These are phyloP conservation scores for Perca flavescens DNA, from an alignment of 2,113 vertebrate species.

Conservation along the genomic window DNA sequence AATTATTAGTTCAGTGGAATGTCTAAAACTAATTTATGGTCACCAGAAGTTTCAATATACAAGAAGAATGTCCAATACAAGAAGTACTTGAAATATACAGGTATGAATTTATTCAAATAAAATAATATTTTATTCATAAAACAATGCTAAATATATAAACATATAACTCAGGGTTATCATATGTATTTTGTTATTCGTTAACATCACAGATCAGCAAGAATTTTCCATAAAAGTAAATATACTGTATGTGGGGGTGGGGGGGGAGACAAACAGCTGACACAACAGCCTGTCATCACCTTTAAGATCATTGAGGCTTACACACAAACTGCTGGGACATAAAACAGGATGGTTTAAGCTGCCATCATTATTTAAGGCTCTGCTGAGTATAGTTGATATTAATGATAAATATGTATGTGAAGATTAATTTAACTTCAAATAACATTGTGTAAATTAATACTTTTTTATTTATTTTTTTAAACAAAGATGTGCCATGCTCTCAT, in stretches of 20 bases:
- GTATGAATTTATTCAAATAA: constrained; percentile 82
- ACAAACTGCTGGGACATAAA: constrained; percentile 6
- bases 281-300: not conserved
- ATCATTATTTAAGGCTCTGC: constrained; percentile 53
- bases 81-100: constrained; percentile 2
- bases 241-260: constrained; percentile 7
- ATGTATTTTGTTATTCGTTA: constrained; percentile 71
- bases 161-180: constrained; percentile 62
- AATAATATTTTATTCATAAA: constrained; percentile 65
- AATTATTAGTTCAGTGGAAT: not conserved
- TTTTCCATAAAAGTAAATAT: constrained; percentile 69
- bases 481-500: constrained; percentile 32
- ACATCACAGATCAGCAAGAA: constrained; percentile 68
- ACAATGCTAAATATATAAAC: constrained; percentile 74
- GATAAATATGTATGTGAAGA: not conserved
- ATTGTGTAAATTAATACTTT: constrained; percentile 7
- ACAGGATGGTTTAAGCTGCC: constrained; percentile 40
- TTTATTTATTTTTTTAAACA: not conserved
- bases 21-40: not conserved
- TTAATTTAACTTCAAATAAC: constrained; percentile 19
- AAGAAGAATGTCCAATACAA: not conserved
- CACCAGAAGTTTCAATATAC: not conserved
- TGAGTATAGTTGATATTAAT: constrained; percentile 19
- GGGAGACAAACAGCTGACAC: not conserved
- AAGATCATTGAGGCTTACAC: not conserved